Base-by-base conservation (phyloP, 2,888 invertebrate genomes). In the Ophion ventricosus region DNA sequence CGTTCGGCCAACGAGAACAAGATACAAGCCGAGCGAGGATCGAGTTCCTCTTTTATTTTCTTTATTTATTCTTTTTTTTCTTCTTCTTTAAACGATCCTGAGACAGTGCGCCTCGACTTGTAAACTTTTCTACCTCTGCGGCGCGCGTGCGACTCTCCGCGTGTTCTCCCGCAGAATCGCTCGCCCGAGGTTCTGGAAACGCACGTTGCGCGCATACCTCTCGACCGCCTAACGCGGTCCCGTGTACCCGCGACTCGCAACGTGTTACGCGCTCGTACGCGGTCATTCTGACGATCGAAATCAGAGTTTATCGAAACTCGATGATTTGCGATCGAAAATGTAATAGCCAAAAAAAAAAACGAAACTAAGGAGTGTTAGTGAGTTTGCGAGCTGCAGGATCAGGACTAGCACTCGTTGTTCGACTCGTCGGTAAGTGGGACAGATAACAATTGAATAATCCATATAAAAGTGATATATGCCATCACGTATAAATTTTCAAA, bases 131-230 rank as follows among this genome's bases (percentile, higher is more conserved):
- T 77, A 74, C 70, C 67, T 61, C 54, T 63, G 72, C 17, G 49
- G 49, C 49, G 83, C 83, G 80, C 77, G 80, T 80, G 80, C 81
- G 78, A 78, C 67, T 70, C 78, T 78, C 78, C 49, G 17, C 49
- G 49, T 49, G 49, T 70, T 59, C 35, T 54, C 78, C 64, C 64
- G 63, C 81, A 84, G 78, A 78, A 84, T 78, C 84, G 63, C 78
- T 66, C 80, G 73, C 40, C 10, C 77, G 80, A 74, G 80, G 59
- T 8, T 35, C 35, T 80, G 77, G 49, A 74, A 74, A 74, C 76
- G 77, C 80, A 59, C 20, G 57, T 26, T n/a, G n/a, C 56, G 70
- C 29, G 40, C 67, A 40, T 23, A 35, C 14, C 11, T 57, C 70
- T 57, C 57, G 29, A 29, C 29, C 29, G 29, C 29, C 29, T 29